Base-by-base conservation (phyloP, 2,888 invertebrate genomes). In the Megamerina dolium region DNA sequence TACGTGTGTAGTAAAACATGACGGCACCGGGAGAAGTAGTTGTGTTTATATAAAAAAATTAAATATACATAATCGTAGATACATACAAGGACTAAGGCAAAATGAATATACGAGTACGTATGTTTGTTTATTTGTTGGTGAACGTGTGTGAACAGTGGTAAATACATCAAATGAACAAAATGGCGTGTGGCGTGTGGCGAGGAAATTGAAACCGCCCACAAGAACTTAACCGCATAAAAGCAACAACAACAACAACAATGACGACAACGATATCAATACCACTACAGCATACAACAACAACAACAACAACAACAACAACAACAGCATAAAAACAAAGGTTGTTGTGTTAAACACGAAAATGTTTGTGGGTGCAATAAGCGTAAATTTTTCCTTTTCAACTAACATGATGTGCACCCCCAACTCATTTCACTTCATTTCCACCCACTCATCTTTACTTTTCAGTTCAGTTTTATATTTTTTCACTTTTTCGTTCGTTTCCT, bases 291-390 rank as follows among this genome's bases (percentile, higher is more conserved):
- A 36, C 23, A 33, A 43, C 32, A n/a, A 31, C 37, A 37, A 18
- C 37, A 37, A 32, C 9, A 20, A 35, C 41, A 30, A 27, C 29
- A 9, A 9, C 35, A n/a, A 35, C 19, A 21, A 29, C 32, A 33
- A 37, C 30, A 31, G 12, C 5, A n/a, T n/a, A n/a, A n/a, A n/a
- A n/a, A n/a, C n/a, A n/a, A n/a, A n/a, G n/a, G n/a, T 6, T 58
- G 59, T 61, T 58, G 57, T 61, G 60, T 59, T 61, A 58, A 63
- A 61, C 60, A 63, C n/a, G n/a, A n/a, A 60, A 62, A 63, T 62
- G 62, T 62, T 61, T 63, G 59, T 58, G 61, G 61, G 59, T 61
- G 60, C 63, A 66, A 64, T 64, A 65, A 66, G 62, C 66, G 63
- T 66, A 63, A 66, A 64, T 20, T n/a, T n/a, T n/a, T n/a, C n/a